Percentiles rank a stretch among this genome's conserved stretches.
Conservation (phyloP, 2,888 invertebrate genomes). For the Tetranychus piercei region DNA sequence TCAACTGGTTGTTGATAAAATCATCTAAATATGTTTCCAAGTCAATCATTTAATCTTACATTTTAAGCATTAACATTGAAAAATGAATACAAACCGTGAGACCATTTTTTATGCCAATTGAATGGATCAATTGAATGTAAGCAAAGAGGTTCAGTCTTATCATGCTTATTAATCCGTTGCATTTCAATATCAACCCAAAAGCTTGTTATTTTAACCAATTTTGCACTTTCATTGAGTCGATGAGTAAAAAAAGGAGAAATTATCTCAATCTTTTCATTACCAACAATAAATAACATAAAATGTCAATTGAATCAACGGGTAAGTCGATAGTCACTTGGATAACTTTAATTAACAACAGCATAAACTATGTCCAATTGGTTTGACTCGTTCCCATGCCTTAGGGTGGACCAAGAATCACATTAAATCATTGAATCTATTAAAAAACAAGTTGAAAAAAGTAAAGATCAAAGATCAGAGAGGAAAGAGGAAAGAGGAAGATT, state of each 20-base stretch:
- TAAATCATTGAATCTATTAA: not conserved
- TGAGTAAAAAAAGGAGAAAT: not conserved
- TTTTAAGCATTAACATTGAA: not conserved
- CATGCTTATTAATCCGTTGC: no score
- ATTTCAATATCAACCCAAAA: no score
- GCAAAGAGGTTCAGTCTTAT: not conserved
- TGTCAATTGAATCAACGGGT: not conserved
- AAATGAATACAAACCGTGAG: not conserved
- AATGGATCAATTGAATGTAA: not conserved
- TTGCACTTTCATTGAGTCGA: not conserved
- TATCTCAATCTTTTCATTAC: not conserved
- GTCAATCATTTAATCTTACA: not conserved
- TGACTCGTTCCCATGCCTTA: not conserved
- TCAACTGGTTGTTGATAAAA: not conserved
- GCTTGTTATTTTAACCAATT: not conserved
- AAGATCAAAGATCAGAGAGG: no score
- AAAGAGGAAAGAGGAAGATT: no score
- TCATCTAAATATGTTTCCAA: not conserved
- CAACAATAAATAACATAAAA: not conserved
- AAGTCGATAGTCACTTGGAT: not conserved
- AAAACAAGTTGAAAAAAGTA: not conserved
- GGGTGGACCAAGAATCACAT: not conserved
- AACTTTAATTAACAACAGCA: not conserved
- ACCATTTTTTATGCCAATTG: not conserved
- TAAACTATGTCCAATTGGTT: not conserved